Evolutionary conservation across 2,113 vertebrate genomes (phyloP).

Genomic region (Cinclus cinclus): DNA sequence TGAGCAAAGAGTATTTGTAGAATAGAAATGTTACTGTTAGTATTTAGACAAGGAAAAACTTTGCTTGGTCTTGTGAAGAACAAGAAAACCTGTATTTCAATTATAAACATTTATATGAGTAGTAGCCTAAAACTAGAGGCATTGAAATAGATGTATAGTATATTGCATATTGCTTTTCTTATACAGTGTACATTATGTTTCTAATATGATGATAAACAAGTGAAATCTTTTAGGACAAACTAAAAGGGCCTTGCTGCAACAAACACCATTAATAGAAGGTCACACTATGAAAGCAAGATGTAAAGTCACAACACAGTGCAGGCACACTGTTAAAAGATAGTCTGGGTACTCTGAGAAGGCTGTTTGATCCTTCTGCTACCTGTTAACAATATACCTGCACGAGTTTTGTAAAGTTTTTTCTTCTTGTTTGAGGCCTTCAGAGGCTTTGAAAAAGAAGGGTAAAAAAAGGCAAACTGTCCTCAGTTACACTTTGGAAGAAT

Average conservation of each 20-base stretch:
- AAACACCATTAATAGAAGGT: neutral
- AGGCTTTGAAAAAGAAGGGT: neutral
- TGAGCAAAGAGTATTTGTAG: neutral
- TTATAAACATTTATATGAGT: constrained; percentile 57
- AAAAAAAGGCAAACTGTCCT: neutral
- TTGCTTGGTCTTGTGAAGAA: constrained; percentile 40
- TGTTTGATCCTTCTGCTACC: neutral
- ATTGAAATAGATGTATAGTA: constrained; percentile 41
- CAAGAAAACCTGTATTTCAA: constrained; percentile 30
- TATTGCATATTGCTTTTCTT: constrained; percentile 71
- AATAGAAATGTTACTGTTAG: neutral
- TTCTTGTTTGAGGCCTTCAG: constrained; percentile 30
- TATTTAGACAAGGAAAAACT: constrained; percentile 43
- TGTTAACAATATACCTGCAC: neutral
- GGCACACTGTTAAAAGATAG: neutral
- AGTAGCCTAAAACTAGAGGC: constrained; percentile 38
- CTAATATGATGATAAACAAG: constrained; percentile 44
- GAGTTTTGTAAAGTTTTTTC: constrained; percentile 35
- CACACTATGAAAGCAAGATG: constrained; percentile 3
- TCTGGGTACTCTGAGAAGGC: neutral
- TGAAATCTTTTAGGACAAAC: constrained; percentile 32
- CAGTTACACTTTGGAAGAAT: neutral
- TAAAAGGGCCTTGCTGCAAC: constrained; percentile 22
- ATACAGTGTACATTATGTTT: constrained; percentile 40
- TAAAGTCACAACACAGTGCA: neutral